Percentiles rank a stretch among this genome's conserved stretches.
These are phyloP conservation scores for Sogatella furcifera DNA, from an alignment of 1,140 invertebrate genomes.

Conservation along the genomic window DNA sequence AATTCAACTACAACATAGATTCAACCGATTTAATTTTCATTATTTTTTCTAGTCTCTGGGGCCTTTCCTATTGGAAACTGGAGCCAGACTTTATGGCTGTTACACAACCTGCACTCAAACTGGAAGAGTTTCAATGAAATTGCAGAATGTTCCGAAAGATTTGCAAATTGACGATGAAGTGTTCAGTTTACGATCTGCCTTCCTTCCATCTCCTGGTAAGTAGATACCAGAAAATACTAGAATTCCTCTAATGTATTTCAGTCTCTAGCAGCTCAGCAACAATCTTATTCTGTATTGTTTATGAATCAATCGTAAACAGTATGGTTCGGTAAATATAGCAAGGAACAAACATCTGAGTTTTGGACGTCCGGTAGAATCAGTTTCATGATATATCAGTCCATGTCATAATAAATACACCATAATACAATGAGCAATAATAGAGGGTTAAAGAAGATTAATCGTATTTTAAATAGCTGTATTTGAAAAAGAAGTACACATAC, in stretches of 20 bases:
- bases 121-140: constrained; percentile 78
- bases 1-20: no score
- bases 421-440: no score
- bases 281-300: neutral
- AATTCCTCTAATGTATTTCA: neutral
- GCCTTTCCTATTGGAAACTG: constrained; percentile 9
- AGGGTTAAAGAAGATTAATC: no score
- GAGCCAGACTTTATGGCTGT: constrained; percentile 53
- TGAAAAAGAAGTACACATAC: no score
- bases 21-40: no score
- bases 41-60: constrained; percentile 17
- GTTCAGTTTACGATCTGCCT: constrained; percentile 28
- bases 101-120: constrained; percentile 74
- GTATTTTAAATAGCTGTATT: no score
- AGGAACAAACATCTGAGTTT: no score
- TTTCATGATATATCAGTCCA: no score
- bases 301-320: no score
- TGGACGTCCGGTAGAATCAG: no score
- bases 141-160: constrained; percentile 84
- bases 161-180: constrained; percentile 41
- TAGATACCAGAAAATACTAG: neutral
- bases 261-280: neutral
- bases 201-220: constrained; percentile 25
- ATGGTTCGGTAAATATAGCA: no score
- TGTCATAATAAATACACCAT: no score